Evolutionary conservation across 2,797 vertebrate genomes (phyloP).

Genomic region (Sebastes trivittatus): DNA sequence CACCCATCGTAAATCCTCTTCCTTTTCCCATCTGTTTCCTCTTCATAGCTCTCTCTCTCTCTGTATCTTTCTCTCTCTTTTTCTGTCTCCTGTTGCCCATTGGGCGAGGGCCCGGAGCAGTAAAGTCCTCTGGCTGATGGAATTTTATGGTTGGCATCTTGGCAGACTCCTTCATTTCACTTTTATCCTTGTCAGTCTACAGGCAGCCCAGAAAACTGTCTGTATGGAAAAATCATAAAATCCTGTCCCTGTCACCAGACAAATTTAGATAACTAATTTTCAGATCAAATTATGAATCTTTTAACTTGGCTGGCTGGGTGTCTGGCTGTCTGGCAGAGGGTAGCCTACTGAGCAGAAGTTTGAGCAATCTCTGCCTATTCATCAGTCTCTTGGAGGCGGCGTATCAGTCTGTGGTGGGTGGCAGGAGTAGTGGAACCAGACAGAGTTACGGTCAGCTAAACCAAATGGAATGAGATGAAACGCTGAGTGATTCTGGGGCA

Average conservation of each 20-base stretch:
- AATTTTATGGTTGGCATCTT: conserved; percentile 79
- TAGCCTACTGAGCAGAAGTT: conserved; percentile 60
- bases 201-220: conserved; percentile 59
- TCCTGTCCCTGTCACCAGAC: conserved; percentile 63
- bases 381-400: conserved; percentile 59
- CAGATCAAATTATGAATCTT: conserved; percentile 79
- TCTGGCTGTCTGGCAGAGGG: conserved; percentile 45
- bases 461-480: conserved; percentile 69
- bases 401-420: conserved; percentile 59
- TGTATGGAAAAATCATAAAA: conserved; percentile 67
- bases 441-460: conserved; percentile 65
- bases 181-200: conserved; percentile 76
- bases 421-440: conserved; percentile 53
- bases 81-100: conserved; percentile 43
- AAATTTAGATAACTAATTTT: conserved; percentile 81
- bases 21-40: conserved; percentile 58
- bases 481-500: conserved; percentile 49
- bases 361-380: conserved; percentile 70
- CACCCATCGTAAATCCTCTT: conserved; percentile 71
- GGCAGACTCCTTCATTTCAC: conserved; percentile 74
- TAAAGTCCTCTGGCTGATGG: conserved; percentile 77
- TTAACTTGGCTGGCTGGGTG: conserved; percentile 59
- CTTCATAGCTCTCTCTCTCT: conserved; percentile 39
- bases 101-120: conserved; percentile 70
- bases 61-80: conserved; percentile 9